Evolutionary conservation across 2,888 invertebrate species (phyloP).

Genomic region (Noctua fimbriata): DNA sequence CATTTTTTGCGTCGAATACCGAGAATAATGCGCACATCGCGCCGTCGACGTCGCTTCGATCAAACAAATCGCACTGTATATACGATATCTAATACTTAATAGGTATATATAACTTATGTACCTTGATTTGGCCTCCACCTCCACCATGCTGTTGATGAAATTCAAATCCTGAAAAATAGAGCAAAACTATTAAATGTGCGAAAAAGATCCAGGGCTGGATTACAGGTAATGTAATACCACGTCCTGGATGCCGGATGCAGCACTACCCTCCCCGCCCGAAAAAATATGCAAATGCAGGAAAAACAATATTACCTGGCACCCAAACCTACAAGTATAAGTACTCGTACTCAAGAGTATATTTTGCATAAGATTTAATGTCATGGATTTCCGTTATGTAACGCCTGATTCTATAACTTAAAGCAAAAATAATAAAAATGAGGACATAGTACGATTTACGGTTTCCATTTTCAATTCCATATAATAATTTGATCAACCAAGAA

Average conservation of each 20-base stretch:
- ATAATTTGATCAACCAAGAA: constrained; percentile 25
- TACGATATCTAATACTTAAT: not conserved
- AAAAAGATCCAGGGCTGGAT: no score
- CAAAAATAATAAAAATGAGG: not conserved
- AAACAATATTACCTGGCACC: no score
- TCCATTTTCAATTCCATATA: constrained; percentile 15
- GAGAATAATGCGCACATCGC: not conserved
- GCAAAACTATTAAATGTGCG: not conserved
- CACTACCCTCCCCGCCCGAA: no score
- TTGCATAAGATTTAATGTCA: no score
- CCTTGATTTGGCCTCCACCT: not conserved
- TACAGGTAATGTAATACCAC: no score
- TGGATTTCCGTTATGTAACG: no score
- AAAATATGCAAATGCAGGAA: no score
- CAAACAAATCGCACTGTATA: not conserved
- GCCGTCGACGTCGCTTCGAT: not conserved
- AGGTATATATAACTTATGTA: not conserved
- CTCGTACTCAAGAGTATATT: no score
- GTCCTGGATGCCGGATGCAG: no score
- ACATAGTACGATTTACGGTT: constrained; percentile 7
- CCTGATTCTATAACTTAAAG: no score
- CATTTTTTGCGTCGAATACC: not conserved
- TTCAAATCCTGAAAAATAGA: not conserved
- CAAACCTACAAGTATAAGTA: no score
- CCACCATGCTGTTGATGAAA: not conserved